Evolutionary conservation across 2,113 vertebrate species (phyloP).

Genomic region (Ammodytes marinus): DNA sequence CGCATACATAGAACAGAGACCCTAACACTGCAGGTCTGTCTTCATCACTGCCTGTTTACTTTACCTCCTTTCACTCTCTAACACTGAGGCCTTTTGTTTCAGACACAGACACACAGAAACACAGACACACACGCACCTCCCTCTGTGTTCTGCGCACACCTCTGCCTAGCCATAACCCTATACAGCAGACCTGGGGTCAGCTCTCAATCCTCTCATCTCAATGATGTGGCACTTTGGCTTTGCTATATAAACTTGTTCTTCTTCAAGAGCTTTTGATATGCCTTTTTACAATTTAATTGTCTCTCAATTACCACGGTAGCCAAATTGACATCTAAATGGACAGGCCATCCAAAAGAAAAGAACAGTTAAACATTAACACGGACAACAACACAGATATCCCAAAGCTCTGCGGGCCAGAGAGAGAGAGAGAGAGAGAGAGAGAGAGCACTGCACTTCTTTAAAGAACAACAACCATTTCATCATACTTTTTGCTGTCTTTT

Average conservation of each 20-base stretch:
- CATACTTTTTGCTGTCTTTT: slow-evolving; percentile 22
- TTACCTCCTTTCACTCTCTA: slow-evolving; percentile 91
- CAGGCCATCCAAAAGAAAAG: neutral
- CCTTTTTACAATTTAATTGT: slow-evolving; percentile 23
- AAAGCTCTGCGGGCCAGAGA: neutral
- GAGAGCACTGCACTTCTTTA: neutral
- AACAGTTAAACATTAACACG: slow-evolving; percentile 64
- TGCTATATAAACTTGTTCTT: slow-evolving; percentile 1
- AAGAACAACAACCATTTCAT: slow-evolving; percentile 36
- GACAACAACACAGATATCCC: slow-evolving; percentile 12
- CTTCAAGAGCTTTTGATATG: neutral
- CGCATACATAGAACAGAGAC: slow-evolving; percentile 77
- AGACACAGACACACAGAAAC: slow-evolving; percentile 46
- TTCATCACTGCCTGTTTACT: slow-evolving; percentile 91
- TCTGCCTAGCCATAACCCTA: slow-evolving; percentile 33
- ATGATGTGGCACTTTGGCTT: neutral
- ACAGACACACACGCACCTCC: slow-evolving; percentile 56
- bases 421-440: neutral
- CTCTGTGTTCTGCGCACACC: slow-evolving; percentile 62
- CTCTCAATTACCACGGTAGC: slow-evolving; percentile 39
- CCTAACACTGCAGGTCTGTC: slow-evolving; percentile 89
- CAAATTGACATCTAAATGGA: neutral
- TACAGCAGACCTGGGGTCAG: slow-evolving; percentile 46
- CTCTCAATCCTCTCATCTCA: slow-evolving; percentile 3
- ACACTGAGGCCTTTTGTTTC: slow-evolving; percentile 91